Base-by-base conservation (phyloP, 2,888 invertebrate genomes). In the Agrochola circellaris region DNA sequence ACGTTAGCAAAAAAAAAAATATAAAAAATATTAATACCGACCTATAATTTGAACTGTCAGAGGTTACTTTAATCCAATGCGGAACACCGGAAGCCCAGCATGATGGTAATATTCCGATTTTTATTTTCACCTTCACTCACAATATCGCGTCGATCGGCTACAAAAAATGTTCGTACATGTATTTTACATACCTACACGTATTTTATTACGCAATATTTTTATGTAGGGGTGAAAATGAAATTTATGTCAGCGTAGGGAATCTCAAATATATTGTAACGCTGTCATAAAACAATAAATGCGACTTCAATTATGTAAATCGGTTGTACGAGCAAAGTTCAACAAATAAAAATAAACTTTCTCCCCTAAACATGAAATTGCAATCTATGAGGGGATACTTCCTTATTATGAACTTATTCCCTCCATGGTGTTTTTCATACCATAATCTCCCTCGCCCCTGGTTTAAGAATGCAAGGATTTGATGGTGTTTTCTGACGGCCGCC, bases 311-410 rank as follows among this genome's bases (percentile, higher is more conserved):
- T 89, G 84, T 88, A 89, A 88, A 88, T 89, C 82, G 86, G 34
- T 86, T 79, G 73, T 84, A 76, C 72, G 79, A 77, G 62, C 77
- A 76, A 86, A 84, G 83, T 89, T 85, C 58, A 79, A 87, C 82
- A 88, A 88, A 88, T 89, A 88, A 86, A 88, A 86, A 80, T 73
- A 80, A 79, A 82, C 45, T 81, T 58, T 79, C 80, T 48, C 79
- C 83, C 89, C 80, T 90, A 83, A 88, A 87, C 86, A 90, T 85
- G 87, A 88, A 87, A 89, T 85, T 65, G 87, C 85, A 84, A 87
- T 90, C 75, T 85, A 72, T 81, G 73, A 88, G 80, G 84, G 89
- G 80, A 81, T 83, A 83, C 77, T 86, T 82, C 78, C 84, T 86
- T 88, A 85, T 89, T 90, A 88, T 88, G 67, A 87, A 88, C 83